phyloP scores from a whole-genome alignment of 2,113 vertebrate species.

The Poeciliopsis prolifica region DNA sequence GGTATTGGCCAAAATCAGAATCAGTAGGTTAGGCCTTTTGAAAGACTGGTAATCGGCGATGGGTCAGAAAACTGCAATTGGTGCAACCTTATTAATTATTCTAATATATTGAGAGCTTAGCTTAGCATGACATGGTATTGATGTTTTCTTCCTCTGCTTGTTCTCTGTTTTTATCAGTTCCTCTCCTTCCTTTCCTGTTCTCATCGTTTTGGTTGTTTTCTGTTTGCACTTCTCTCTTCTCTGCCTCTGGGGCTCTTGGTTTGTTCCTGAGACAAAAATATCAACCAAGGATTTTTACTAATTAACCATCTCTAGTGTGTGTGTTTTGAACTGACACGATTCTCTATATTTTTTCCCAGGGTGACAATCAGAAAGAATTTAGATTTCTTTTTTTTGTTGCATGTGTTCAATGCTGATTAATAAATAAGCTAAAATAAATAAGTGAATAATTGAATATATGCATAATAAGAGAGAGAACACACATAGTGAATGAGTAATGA shows the following conservation, averaged over 20 bases:
- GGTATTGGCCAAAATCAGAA: too few species aligned
- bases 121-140: too few species aligned
- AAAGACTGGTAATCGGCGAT: too few species aligned
- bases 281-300: constrained; percentile 58
- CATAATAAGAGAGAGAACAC: constrained; percentile 51
- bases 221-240: constrained; percentile 40
- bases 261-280: constrained; percentile 73
- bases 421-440: constrained; percentile 67
- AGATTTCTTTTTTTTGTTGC: constrained; percentile 40
- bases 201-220: constrained; percentile 17
- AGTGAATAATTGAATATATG: constrained; percentile 66
- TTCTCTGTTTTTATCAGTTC: constrained; percentile 17
- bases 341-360: constrained; percentile 42
- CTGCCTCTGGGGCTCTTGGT: constrained; percentile 41
- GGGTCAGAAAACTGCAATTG: too few species aligned
- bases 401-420: constrained; percentile 62
- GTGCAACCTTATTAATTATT: too few species aligned
- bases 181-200: constrained; percentile 14
- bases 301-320: constrained; percentile 38
- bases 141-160: constrained; percentile 13
- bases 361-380: constrained; percentile 63
- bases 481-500: constrained; percentile 54
- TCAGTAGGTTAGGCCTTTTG: too few species aligned
- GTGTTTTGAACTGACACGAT: constrained; percentile 21
- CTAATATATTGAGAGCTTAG: too few species aligned